A percentile compares a stretch with the other conserved stretches of the same genome.
phyloP scores from a whole-genome alignment of 2,888 invertebrate genomes.

The Tethea ocularis region DNA sequence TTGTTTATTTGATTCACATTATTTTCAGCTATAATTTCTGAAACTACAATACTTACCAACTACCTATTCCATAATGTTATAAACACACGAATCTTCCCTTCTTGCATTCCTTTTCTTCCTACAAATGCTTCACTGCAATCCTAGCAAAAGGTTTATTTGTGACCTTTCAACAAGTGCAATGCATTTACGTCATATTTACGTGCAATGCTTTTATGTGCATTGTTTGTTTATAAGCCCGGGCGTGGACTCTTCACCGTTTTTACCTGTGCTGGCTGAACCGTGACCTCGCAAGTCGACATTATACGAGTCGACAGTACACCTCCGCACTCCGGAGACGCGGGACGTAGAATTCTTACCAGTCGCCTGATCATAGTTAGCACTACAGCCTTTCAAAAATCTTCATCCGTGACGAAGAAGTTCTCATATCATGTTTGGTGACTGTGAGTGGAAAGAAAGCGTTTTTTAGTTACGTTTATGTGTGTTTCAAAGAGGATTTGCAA shows the following conservation, averaged over 20 bases:
- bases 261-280: slow-evolving; percentile 5
- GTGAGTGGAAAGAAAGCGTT: neutral
- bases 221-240: slow-evolving; percentile 15
- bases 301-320: slow-evolving; percentile 50
- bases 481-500: slow-evolving; percentile 5
- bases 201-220: slow-evolving; percentile 14
- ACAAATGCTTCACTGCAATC: too few species aligned
- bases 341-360: slow-evolving; percentile 45
- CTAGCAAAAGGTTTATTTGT: too few species aligned
- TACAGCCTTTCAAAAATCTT: slow-evolving; percentile 26
- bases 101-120: too few species aligned
- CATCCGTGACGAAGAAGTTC: slow-evolving; percentile 10
- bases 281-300: slow-evolving; percentile 14
- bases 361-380: slow-evolving; percentile 36
- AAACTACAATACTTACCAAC: too few species aligned
- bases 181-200: too few species aligned
- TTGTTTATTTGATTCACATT: too few species aligned
- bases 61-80: too few species aligned
- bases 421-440: neutral
- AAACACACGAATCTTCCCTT: too few species aligned
- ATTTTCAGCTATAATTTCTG: too few species aligned
- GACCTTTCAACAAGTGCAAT: slow-evolving; percentile 3
- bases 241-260: slow-evolving; percentile 9
- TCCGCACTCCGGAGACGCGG: slow-evolving; percentile 58
- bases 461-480: neutral